Evolutionary conservation across 2,888 invertebrate genomes (phyloP).

Genomic region (Zhuqinia jingwanae): DNA sequence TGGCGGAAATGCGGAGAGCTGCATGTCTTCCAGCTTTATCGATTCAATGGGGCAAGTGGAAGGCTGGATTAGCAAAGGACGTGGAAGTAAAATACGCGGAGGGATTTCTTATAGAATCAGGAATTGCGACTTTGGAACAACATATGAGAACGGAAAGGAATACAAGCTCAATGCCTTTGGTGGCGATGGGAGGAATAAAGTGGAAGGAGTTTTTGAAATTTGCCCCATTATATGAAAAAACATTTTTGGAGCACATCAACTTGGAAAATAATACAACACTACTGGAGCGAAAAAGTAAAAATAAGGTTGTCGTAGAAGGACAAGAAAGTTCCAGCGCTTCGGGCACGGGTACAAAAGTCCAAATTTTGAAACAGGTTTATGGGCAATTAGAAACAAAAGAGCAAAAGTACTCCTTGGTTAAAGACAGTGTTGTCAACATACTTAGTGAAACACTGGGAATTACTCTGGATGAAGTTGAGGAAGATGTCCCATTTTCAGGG

Average conservation of each 20-base stretch:
- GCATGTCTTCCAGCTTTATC: background rate
- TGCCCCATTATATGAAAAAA: background rate
- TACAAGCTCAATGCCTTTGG: background rate
- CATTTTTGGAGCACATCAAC: background rate
- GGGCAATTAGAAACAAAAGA: background rate
- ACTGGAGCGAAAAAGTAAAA: too few species aligned
- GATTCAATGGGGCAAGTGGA: slow-evolving; percentile 23
- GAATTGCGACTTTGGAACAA: background rate
- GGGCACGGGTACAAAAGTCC: background rate
- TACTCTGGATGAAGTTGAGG: background rate
- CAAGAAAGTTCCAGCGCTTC: too few species aligned
- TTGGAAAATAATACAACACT: too few species aligned
- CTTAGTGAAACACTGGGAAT: slow-evolving; percentile 12
- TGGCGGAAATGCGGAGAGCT: background rate
- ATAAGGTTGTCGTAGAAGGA: too few species aligned
- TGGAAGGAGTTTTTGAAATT: background rate
- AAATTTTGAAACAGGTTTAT: background rate
- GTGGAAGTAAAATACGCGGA: too few species aligned
- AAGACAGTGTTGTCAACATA: background rate
- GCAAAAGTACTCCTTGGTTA: background rate
- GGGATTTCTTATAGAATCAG: too few species aligned
- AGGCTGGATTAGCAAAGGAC: background rate
- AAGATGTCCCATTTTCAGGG: background rate
- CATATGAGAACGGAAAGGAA: background rate
- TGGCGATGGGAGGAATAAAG: background rate